Evolutionary conservation across 2,888 invertebrate genomes (phyloP).

Genomic region (Helicoverpa assulta): DNA sequence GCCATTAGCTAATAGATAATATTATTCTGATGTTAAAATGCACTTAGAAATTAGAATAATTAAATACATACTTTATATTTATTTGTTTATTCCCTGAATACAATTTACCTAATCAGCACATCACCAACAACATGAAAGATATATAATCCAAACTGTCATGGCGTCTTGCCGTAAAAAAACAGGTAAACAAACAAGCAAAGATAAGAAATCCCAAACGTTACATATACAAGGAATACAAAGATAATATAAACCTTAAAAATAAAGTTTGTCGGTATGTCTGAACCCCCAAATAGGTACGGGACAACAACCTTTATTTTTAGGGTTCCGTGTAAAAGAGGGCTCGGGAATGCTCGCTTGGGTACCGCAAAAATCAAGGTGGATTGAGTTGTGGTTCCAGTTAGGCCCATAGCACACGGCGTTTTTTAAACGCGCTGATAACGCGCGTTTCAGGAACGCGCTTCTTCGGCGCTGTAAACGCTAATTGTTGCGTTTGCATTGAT

Average conservation of each 20-base stretch:
- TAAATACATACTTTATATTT: too few species aligned
- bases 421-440: too few species aligned
- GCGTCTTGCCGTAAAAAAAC: conserved; percentile 12
- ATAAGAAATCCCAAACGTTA: conserved; percentile 70
- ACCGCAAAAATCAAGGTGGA: conserved; percentile 72
- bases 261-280: conserved; percentile 68
- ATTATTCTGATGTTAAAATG: too few species aligned
- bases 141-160: conserved; percentile 39
- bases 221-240: conserved; percentile 73
- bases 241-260: conserved; percentile 60
- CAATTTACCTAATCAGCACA: neutral
- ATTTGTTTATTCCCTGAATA: too few species aligned
- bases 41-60: too few species aligned
- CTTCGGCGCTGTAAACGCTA: too few species aligned
- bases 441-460: too few species aligned
- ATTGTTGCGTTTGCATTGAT: too few species aligned
- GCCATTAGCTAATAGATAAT: too few species aligned
- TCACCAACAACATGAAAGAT: conserved; percentile 38
- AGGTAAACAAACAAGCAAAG: conserved; percentile 44
- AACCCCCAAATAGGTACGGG: conserved; percentile 31
- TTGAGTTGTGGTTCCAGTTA: conserved; percentile 50
- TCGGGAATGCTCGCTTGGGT: conserved; percentile 70
- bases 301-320: neutral
- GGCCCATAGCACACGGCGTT: too few species aligned
- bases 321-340: conserved; percentile 63